Conservation (phyloP, 2,888 invertebrate genomes). For the Morpho helenor region DNA sequence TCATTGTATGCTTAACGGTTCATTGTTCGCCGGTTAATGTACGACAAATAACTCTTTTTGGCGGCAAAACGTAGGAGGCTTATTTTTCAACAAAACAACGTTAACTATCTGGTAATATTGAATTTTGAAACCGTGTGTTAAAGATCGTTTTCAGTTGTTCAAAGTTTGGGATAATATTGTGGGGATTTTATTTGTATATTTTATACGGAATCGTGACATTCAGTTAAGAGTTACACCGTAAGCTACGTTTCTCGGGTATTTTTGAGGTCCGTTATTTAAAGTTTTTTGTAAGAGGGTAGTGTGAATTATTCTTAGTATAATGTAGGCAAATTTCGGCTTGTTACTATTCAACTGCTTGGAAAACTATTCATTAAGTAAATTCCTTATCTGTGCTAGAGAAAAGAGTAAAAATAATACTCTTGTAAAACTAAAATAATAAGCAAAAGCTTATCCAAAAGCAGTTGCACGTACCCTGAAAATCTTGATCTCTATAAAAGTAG, state of each 20-base stretch:
- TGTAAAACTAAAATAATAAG: too few species aligned
- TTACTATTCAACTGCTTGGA: too few species aligned
- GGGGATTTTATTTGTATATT: conserved; percentile 43
- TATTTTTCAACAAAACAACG: conserved; percentile 40
- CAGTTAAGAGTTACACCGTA: conserved; percentile 51
- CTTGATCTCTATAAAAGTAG: too few species aligned
- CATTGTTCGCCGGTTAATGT: conserved; percentile 58
- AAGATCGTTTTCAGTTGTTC: conserved; percentile 25
- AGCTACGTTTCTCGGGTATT: conserved; percentile 41
- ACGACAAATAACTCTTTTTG: conserved; percentile 63
- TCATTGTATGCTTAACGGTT: conserved; percentile 64
- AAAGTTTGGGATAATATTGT: conserved; percentile 25
- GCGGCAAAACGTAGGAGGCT: conserved; percentile 52
- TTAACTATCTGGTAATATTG: conserved; percentile 12
- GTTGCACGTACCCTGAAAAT: too few species aligned
- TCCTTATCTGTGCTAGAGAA: too few species aligned
- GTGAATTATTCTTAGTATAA: neutral
- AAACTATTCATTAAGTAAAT: too few species aligned
- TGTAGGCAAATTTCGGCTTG: too few species aligned
- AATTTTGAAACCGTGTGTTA: conserved; percentile 24
- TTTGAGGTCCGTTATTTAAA: conserved; percentile 48
- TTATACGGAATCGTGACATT: conserved; percentile 58
- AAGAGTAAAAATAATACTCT: too few species aligned
- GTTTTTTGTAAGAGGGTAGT: neutral
- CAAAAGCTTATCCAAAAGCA: too few species aligned